Evolutionary conservation across 2,888 invertebrate genomes (phyloP).

Genomic region (Pyralis farinalis): DNA sequence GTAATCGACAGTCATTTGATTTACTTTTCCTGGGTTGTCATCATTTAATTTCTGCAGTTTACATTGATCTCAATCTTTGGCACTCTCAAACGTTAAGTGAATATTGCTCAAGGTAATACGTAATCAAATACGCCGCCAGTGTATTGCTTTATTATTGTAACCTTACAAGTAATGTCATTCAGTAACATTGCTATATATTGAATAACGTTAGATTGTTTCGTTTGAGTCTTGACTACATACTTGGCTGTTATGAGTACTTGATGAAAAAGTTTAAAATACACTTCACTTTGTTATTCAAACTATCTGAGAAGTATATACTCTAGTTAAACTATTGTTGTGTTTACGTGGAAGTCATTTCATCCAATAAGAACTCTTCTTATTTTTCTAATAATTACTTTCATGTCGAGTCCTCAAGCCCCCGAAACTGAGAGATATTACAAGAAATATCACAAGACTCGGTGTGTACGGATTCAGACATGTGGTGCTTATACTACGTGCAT

Average conservation of each 20-base stretch:
- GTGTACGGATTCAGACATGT: no score
- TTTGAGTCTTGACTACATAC: not conserved
- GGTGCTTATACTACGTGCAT: no score
- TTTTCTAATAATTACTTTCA: no score
- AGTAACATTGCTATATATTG: slow-evolving; percentile 5
- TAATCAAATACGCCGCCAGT: slow-evolving; percentile 3
- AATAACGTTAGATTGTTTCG: slow-evolving; percentile 2
- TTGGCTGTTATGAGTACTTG: not conserved
- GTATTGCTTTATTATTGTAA: slow-evolving; percentile 6
- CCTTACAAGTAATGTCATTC: slow-evolving; percentile 3
- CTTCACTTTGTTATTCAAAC: not conserved
- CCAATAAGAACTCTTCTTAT: no score
- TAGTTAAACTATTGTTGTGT: no score
- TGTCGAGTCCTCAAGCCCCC: no score
- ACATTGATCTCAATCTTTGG: no score
- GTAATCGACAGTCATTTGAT: slow-evolving; percentile 1
- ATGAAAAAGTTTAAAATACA: not conserved
- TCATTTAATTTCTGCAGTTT: not conserved
- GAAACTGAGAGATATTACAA: no score
- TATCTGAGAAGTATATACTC: not conserved
- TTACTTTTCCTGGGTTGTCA: not conserved
- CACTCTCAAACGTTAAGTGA: not conserved
- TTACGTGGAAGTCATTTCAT: no score
- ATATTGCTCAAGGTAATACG: slow-evolving; percentile 3
- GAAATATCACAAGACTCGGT: no score